Evolutionary conservation across 1,140 invertebrate species (phyloP).

Genomic region (Reticulitermes speratus): DNA sequence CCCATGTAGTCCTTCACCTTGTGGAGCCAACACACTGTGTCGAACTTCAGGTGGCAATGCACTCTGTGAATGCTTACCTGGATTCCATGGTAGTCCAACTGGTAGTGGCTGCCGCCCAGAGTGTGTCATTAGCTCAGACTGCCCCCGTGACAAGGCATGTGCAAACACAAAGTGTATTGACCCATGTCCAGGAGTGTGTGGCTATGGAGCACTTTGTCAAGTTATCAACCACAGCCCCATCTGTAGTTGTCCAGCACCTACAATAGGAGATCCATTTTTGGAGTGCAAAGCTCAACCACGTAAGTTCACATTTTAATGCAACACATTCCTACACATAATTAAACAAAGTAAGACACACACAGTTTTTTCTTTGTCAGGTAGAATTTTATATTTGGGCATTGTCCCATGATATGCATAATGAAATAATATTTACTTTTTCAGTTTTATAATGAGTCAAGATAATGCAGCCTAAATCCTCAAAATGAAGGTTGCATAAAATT

Average conservation of each 20-base stretch:
- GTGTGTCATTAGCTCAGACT: conserved; percentile 74
- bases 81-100: conserved; percentile 58
- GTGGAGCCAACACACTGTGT: conserved; percentile 72
- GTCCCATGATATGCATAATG: too few species aligned
- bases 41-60: conserved; percentile 56
- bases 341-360: too few species aligned
- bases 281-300: conserved; percentile 59
- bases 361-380: too few species aligned
- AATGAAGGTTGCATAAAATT: too few species aligned
- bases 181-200: conserved; percentile 72
- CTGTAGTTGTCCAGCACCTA: conserved; percentile 69
- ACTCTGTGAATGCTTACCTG: conserved; percentile 71
- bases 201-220: conserved; percentile 63
- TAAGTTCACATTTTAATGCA: conserved; percentile 37
- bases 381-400: too few species aligned
- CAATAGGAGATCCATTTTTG: conserved; percentile 74
- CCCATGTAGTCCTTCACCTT: conserved; percentile 71
- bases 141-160: conserved; percentile 69
- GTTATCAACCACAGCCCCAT: conserved; percentile 78
- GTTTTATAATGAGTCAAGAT: too few species aligned
- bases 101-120: conserved; percentile 66
- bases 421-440: too few species aligned
- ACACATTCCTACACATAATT: too few species aligned
- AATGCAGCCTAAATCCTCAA: too few species aligned
- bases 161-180: conserved; percentile 70